Percentiles rank a stretch among this genome's conserved stretches.
Conservation (phyloP, 2,888 invertebrate species). For the Drosophila nigritarsus region DNA sequence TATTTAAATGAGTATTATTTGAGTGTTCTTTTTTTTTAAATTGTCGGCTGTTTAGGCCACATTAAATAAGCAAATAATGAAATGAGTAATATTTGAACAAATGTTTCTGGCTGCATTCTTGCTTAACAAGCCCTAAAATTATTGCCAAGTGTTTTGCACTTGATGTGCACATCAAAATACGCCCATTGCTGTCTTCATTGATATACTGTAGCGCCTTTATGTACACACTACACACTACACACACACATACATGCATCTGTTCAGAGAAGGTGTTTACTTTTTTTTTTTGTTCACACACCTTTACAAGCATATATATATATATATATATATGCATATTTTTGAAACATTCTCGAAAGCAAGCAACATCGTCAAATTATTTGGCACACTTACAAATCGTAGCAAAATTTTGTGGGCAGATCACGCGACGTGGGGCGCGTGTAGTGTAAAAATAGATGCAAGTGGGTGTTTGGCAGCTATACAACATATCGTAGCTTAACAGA, state of each 20-base stretch:
- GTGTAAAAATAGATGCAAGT: constrained; percentile 20
- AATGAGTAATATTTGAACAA: constrained; percentile 1
- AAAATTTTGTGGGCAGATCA: constrained; percentile 34
- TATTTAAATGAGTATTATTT: not conserved
- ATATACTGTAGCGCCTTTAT: constrained; percentile 5
- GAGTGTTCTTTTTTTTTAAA: not conserved
- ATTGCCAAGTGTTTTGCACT: not conserved
- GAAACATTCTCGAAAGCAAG: constrained; percentile 54
- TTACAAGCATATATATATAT: not conserved
- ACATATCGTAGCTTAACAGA: constrained; percentile 6
- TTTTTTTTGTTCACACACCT: not conserved
- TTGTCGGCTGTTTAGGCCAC: not conserved
- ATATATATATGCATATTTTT: constrained; percentile 41
- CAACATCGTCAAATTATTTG: constrained; percentile 67
- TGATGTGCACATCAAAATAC: not conserved
- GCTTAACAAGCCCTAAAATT: not conserved
- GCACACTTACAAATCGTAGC: constrained; percentile 45
- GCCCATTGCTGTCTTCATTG: constrained; percentile 1
- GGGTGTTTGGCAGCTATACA: constrained; percentile 40
- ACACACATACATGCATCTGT: not conserved
- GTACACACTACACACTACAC: not conserved
- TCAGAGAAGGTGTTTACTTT: constrained; percentile 3
- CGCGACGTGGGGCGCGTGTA: constrained; percentile 17
- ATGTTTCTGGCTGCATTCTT: not conserved
- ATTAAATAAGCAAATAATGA: not conserved